Base-by-base conservation (phyloP, 2,797 vertebrate species). In the Carduelis carduelis region DNA sequence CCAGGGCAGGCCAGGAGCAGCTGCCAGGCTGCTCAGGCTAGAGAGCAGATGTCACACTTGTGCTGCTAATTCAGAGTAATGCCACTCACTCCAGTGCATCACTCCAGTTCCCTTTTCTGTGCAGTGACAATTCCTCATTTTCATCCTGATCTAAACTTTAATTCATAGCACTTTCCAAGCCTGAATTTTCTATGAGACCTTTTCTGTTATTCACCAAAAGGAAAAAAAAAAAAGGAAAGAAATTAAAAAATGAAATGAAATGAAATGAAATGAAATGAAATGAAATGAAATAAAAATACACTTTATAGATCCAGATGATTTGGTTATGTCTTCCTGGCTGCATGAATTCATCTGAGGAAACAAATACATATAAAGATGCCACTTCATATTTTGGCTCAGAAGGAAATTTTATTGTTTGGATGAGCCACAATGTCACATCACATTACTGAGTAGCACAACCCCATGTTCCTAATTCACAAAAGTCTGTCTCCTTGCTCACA, bases 401-500 rank as follows among this genome's bases (percentile, higher is more conserved):
- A 47, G 17, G 30, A 76, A 18, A 63, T 64, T 83, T 81, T 64
- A 26, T 70, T 86, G 52, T 81, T 61, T 27, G 85, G 61, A 86
- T 50, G 63, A 90, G 69, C 89, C 69, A 30, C 7, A 35, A 23
- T 68, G 63, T 91, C 89, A 86, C 63, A 66, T 69, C 1, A 3
- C 69, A 79, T 83, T 95, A 92, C 28, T 0, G 0, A 56, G 63
- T 19, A 28, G 70, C 44, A 81, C 59, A 93, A 63, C 9, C 49
- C 24, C n/a, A 3, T 56, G 50, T 49, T 65, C 37, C 60, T 83
- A 83, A 82, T 84, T 75, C 52, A 90, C 59, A 69, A 46, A 93
- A 78, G 66, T 71, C 63, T 82, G 10, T 81, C 61, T 80, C 55
- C 32, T 93, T 72, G 44, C 68, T 93, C 83, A 89, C 92, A 97